Base-by-base conservation (phyloP, 1,140 invertebrate species). In the Drosophila setifemur region DNA sequence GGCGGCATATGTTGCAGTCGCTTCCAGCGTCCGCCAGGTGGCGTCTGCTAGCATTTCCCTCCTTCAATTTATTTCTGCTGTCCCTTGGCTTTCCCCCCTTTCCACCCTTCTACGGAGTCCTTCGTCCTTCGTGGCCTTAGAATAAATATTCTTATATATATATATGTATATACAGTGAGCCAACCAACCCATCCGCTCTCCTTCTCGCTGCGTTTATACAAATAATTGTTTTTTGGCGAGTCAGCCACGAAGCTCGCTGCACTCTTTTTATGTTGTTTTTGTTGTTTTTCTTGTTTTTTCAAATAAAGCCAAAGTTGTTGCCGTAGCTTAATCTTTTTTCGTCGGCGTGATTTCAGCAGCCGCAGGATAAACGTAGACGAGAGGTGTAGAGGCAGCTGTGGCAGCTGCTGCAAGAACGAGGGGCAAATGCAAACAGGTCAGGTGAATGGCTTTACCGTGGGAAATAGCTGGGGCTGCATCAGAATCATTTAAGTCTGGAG, bases 171-270 rank as follows among this genome's bases (percentile, higher is more conserved):
- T 79, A 71, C 60, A 54, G 55, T 64, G 42, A 29, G 28, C 60
- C 57, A 57, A 31, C 42, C 53, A 21, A 23, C 21, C 3, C n/a
- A 8, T 8, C n/a, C 7, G 21, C 7, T 3, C 5, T 16, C 37
- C 40, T 50, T 42, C 28, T 49, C 7, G 12, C 43, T 55, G 40
- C 47, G 33, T 54, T 69, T 67, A 55, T 72, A 72, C 79, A 85
- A 85, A 85, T 85, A 85, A 85, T 85, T 85, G 81, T 79, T 85
- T 83, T 85, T 72, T 55, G 79, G 67, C 69, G 43, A 67, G 70
- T 60, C 79, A 66, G 61, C 49, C 55, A 69, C 54, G 55, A 12
- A 49, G 61, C 49, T 53, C 33, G 49, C 52, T 64, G 70, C 49
- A 75, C 53, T 72, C n/a, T n/a, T n/a, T n/a, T n/a, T n/a, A n/a